Base-by-base conservation (phyloP, 2,797 vertebrate genomes). In the Micropoecilia bifurca region DNA sequence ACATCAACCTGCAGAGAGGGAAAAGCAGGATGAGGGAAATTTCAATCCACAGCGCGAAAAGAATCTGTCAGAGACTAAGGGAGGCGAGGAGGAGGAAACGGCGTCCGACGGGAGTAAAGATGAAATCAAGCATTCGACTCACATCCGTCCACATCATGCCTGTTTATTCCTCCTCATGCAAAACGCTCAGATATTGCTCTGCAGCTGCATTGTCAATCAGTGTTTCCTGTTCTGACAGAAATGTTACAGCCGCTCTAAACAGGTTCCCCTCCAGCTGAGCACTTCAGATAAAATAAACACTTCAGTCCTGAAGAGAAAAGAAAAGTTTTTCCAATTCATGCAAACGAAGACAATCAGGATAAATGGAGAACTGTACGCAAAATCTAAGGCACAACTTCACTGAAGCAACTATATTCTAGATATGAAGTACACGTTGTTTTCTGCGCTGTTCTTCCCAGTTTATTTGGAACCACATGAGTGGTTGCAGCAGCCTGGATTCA, bases 1-100 rank as follows among this genome's bases (percentile, higher is more conserved):
- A 89, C 93, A 94, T 95, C 91, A 94, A 95, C 92, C 95, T 94
- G 75, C 74, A 63, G 75, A 45, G 74, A 33, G 69, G 25, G 20
- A 47, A 41, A 33, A 14, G 20, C 33, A n/a, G n/a, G 48, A 50
- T 36, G n/a, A 41, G 61, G 57, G 39, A 77, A 18, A 81, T 77
- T 73, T 74, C 25, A 85, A 89, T 82, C 85, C 39, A 85, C 61
- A 50, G 78, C 33, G 4, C 41, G 77, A 83, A 83, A 33, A 85
- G 39, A 43, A 43, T 76, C 68, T 71, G 75, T 68, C 41, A 39
- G 50, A 81, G 45, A 78, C 75, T 30, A 36, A 47, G 48, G 46
- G 71, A 18, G n/a, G 25, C 36, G n/a, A 46, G 47, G 43, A 25
- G 2, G 57, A 30, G 33, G 41, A 28, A 45, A 59, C 30, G 1